Evolutionary conservation across 2,888 invertebrate genomes (phyloP), one percentile per base, ranked within the genome.

Genomic region (Hedychridium roseum): DNA sequence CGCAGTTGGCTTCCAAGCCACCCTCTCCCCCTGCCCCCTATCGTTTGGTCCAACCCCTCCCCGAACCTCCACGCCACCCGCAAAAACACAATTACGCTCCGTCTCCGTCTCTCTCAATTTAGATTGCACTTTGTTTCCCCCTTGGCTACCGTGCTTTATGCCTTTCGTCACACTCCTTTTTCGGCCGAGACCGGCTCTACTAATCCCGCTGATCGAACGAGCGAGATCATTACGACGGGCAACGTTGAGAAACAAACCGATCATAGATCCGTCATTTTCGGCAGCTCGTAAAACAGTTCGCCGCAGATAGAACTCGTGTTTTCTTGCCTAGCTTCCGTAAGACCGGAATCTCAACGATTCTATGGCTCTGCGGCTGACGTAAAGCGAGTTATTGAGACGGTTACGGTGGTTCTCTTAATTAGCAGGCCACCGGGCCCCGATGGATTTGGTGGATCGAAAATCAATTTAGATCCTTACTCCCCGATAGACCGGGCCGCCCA

Each of bases 371-470:
- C n/a, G n/a, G n/a, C n/a, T n/a, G n/a, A n/a, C n/a, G n/a, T n/a
- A n/a, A n/a, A n/a, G n/a, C n/a, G n/a, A n/a, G n/a, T 60, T 71
- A 70, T 71, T 68, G 68, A 71, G 70, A 67, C 60, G 55, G 61
- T 54, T 57, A 55, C 57, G 54, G 58, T 49, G 61, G 60, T 61
- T 66, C 68, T 71, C 71, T 71, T 70, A 71, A 71, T 71, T 71
- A 71, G 66, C 68, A 63, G 63, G 54, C 55, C 46, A 63, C 66
- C 57, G 64, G 45, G 26, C 37, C 35, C 58, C 62, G 68, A 71
- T 71, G 70, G 65, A 62, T 44, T 66, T 54, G 40, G 55, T 54
- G 54, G 67, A 71, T 71, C 71, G 70, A 68, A 70, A 71, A 71
- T 71, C 71, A 71, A 71, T 71, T 71, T 71, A 70, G 71, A 71